Evolutionary conservation across 2,888 invertebrate species (phyloP).

Genomic region (Polydrusus cervinus): DNA sequence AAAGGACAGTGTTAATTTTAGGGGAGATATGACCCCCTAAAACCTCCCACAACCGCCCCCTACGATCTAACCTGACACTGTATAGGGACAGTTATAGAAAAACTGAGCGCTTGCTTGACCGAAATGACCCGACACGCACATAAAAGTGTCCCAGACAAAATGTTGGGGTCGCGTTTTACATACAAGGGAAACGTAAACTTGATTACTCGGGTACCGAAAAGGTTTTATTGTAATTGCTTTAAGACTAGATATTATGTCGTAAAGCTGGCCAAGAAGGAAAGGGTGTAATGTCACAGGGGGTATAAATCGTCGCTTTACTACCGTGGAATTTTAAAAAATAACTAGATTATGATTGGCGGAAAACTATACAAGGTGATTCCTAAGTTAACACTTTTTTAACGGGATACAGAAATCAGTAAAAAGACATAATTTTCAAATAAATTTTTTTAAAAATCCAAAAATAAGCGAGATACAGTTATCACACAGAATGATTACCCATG

Average conservation of each 20-base stretch:
- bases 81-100: constrained; percentile 12
- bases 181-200: constrained; percentile 33
- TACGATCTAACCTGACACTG: constrained; percentile 10
- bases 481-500: too few relatives aligned
- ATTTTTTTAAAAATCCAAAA: too few relatives aligned
- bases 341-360: background rate
- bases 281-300: background rate
- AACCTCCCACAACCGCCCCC: constrained; percentile 7
- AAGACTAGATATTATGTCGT: constrained; percentile 23
- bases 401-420: too few relatives aligned
- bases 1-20: constrained; percentile 5
- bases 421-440: too few relatives aligned
- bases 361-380: too few relatives aligned
- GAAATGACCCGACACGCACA: constrained; percentile 33
- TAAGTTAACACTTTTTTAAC: too few relatives aligned
- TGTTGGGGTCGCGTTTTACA: constrained; percentile 43
- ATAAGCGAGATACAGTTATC: too few relatives aligned
- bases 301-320: background rate
- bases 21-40: background rate
- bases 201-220: constrained; percentile 20
- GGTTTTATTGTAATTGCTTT: constrained; percentile 41
- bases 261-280: constrained; percentile 7
- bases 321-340: background rate
- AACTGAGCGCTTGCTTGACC: constrained; percentile 1
- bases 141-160: constrained; percentile 30